Evolutionary conservation across 2,888 invertebrate genomes (phyloP), one percentile per base, ranked within the genome.

Genomic region (Pedicia rivosa): DNA sequence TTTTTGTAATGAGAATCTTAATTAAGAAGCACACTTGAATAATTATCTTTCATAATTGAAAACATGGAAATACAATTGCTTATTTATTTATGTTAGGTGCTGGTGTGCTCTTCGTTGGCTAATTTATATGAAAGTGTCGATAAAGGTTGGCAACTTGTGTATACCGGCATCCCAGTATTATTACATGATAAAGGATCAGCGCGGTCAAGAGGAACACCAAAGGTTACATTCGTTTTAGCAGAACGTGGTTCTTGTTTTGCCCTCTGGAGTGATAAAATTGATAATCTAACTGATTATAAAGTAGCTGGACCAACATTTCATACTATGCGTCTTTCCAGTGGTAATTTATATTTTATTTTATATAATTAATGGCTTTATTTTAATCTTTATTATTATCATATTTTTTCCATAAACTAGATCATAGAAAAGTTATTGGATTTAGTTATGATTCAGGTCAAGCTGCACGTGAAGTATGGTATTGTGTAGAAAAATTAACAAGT

Each of bases 221-320:
- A 72, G 16, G 72, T 83, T 9, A 74, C 77, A 44, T 69, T 83
- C 27, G 67, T 79, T 3, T 55, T 83, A 35, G 79, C 81, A 3
- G 82, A 83, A 54, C 68, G 78, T 22, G 83, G 84, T 12, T 80
- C 83, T 2, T 80, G 81, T 39, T 83, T 87, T 57, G 74, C 77
- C 38, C 59, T 87, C 15, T 86, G 84, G 84, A 70, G 71, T 46
- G 84, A 86, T 57, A 74, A 72, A 34, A 77, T 86, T 46, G 82
- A 83, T 57, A 79, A 82, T 54, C 61, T 83, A 43, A 77, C 78
- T 7, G 70, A 75, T 39, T 86, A 84, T 63, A 72, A 70, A 53
- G 67, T 72, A 12, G 69, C 72, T 12, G 74, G 77, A 2, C 72
- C 74, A 27, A 74, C 78, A 26, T 86, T 86, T 54, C 86, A 86